Percentiles rank a stretch among this genome's conserved stretches.
These are phyloP conservation scores for Limenitis camilla DNA, from an alignment of 2,888 invertebrate genomes.

Conservation along the genomic window DNA sequence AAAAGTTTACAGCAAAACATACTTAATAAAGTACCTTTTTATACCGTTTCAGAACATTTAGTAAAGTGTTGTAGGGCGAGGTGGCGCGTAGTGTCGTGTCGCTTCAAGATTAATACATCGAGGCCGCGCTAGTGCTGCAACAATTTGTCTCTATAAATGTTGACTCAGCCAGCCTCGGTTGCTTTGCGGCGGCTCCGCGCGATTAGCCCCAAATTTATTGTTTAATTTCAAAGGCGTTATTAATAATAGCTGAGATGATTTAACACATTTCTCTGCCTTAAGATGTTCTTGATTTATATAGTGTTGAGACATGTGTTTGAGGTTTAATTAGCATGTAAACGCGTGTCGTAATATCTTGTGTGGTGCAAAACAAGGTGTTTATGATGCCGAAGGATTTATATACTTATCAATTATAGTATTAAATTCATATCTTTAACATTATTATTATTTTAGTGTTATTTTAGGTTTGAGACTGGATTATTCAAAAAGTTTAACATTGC, in stretches of 20 bases:
- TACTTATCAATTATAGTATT: no score
- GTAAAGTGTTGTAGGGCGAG: slow-evolving; percentile 31
- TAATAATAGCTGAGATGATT: slow-evolving; percentile 70
- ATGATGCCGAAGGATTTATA: no score
- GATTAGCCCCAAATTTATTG: slow-evolving; percentile 74
- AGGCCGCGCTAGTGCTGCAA: slow-evolving; percentile 65
- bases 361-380: not conserved
- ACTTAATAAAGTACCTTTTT: slow-evolving; percentile 14
- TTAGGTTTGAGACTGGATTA: no score
- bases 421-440: no score
- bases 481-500: no score
- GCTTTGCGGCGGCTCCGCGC: slow-evolving; percentile 60
- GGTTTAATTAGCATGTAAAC: slow-evolving; percentile 39
- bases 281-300: slow-evolving; percentile 65
- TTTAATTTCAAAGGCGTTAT: slow-evolving; percentile 73
- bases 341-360: slow-evolving; percentile 1
- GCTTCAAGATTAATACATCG: slow-evolving; percentile 70
- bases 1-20: not conserved
- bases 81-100: slow-evolving; percentile 40
- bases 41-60: slow-evolving; percentile 34
- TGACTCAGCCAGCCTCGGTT: slow-evolving; percentile 63
- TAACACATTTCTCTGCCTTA: slow-evolving; percentile 66
- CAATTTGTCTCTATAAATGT: slow-evolving; percentile 76
- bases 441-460: no score
- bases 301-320: slow-evolving; percentile 49